phyloP scores from a whole-genome alignment of 2,888 invertebrate species.

The Ceriagrion tenellum region DNA sequence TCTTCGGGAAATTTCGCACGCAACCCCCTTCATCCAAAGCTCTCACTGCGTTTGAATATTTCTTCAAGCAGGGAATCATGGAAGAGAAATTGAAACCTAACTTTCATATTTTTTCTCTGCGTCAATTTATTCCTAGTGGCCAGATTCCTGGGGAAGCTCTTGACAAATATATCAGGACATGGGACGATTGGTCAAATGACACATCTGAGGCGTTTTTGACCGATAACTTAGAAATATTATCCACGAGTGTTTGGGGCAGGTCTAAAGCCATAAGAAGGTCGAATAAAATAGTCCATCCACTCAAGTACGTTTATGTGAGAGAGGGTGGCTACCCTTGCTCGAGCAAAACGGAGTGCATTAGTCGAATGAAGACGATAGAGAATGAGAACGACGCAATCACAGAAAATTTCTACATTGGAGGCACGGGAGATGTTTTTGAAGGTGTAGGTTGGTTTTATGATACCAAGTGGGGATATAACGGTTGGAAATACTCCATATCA shows the following conservation, averaged over 20 bases:
- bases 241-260: not conserved
- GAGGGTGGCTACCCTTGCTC: not conserved
- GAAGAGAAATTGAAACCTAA: not conserved
- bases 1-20: not conserved
- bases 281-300: not conserved
- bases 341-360: not conserved
- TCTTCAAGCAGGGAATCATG: not conserved
- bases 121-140: not conserved
- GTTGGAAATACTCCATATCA: not conserved
- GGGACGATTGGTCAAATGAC: not conserved
- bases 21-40: not conserved
- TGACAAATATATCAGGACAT: not conserved
- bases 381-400: not conserved
- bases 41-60: slow-evolving; percentile 10
- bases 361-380: not conserved
- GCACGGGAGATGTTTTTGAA: not conserved
- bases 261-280: not conserved
- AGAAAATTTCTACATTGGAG: not conserved
- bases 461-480: not conserved
- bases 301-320: not conserved
- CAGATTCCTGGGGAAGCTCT: not conserved
- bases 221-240: not conserved
- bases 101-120: not conserved
- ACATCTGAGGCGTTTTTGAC: not conserved
- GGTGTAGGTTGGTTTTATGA: not conserved